A percentile compares a stretch with the other conserved stretches of the same genome.
phyloP scores from a whole-genome alignment of 1,140 invertebrate genomes.

The Lutraria rhynchaena region DNA sequence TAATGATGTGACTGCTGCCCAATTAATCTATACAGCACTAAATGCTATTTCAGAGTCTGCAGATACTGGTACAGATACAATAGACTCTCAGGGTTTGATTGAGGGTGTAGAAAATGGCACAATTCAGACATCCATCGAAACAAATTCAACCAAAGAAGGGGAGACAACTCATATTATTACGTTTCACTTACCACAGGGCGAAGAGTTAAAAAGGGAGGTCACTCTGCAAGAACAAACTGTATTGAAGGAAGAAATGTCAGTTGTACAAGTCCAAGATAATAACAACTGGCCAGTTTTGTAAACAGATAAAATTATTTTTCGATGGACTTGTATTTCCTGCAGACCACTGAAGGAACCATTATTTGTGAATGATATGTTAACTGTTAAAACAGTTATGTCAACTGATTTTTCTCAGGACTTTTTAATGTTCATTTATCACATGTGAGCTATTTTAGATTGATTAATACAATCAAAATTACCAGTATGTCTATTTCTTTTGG shows the following conservation, averaged over 20 bases:
- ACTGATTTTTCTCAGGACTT: too few relatives aligned
- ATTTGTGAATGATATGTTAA: too few relatives aligned
- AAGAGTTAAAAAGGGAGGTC: constrained; percentile 39
- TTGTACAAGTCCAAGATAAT: background rate
- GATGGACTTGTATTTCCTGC: too few relatives aligned
- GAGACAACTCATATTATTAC: constrained; percentile 73
- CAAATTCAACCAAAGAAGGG: constrained; percentile 65
- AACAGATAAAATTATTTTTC: background rate
- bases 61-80: background rate
- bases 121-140: constrained; percentile 67
- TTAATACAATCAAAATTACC: too few relatives aligned
- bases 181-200: constrained; percentile 68
- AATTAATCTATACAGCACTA: constrained; percentile 84
- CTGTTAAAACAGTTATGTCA: too few relatives aligned
- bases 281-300: constrained; percentile 20
- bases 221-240: constrained; percentile 31
- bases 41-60: constrained; percentile 79
- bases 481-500: too few relatives aligned
- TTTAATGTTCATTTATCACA: too few relatives aligned
- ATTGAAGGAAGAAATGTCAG: constrained; percentile 17
- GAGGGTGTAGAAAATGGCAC: constrained; percentile 52
- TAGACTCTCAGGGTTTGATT: constrained; percentile 13
- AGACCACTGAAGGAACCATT: too few relatives aligned
- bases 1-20: constrained; percentile 84
- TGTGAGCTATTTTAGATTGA: too few relatives aligned